These are phyloP conservation scores for Rhagonycha fulva DNA, from an alignment of 2,888 invertebrate genomes.

Conservation along the genomic window DNA sequence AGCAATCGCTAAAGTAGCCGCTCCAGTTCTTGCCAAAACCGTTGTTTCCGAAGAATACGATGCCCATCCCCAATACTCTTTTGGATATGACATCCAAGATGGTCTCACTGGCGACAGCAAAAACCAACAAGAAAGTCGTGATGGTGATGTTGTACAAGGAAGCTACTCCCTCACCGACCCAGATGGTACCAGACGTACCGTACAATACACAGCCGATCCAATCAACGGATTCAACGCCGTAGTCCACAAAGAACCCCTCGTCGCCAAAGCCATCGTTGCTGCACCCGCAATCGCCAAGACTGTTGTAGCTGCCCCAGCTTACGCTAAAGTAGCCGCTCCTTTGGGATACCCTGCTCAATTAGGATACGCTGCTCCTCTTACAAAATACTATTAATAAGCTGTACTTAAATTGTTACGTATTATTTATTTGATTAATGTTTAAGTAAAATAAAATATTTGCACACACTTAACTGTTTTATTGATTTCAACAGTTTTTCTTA, in stretches of 20 bases:
- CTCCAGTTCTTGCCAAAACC: slow-evolving; percentile 26
- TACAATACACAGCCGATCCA: slow-evolving; percentile 62
- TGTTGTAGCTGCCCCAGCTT: slow-evolving; percentile 22
- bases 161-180: slow-evolving; percentile 58
- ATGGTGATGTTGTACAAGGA: slow-evolving; percentile 59
- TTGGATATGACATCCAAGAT: slow-evolving; percentile 59
- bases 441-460: background rate
- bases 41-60: slow-evolving; percentile 52
- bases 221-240: slow-evolving; percentile 66
- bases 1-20: slow-evolving; percentile 22
- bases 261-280: slow-evolving; percentile 36
- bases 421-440: background rate
- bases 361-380: slow-evolving; percentile 31
- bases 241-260: slow-evolving; percentile 63
- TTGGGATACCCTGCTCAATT: slow-evolving; percentile 27
- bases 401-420: background rate
- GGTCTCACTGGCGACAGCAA: slow-evolving; percentile 58
- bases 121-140: slow-evolving; percentile 57
- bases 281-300: slow-evolving; percentile 12
- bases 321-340: slow-evolving; percentile 27
- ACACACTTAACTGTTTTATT: background rate
- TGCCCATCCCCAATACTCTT: slow-evolving; percentile 59
- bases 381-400: background rate
- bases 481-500: background rate
- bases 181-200: slow-evolving; percentile 58